Conservation (phyloP, 2,797 vertebrate genomes). For the Podarcis lilfordi region DNA sequence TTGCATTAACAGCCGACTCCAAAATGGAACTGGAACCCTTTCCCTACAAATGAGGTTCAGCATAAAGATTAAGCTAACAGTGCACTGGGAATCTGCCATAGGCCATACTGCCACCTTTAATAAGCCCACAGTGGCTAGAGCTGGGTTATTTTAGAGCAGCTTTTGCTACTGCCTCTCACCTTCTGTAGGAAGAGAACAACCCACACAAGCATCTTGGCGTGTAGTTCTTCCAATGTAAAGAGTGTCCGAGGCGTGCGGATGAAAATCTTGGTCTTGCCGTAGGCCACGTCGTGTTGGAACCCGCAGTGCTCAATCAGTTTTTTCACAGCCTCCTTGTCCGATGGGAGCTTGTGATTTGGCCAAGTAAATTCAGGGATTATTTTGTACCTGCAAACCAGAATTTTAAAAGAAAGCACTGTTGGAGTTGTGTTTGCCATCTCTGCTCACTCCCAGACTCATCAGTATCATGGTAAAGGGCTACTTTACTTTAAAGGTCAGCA, state of each 20-base stretch:
- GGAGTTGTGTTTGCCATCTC: background rate
- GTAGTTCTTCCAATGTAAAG: conserved; percentile 94
- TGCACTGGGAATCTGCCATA: background rate
- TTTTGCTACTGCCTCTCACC: conserved; percentile 74
- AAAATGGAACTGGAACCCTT: background rate
- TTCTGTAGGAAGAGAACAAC: conserved; percentile 98
- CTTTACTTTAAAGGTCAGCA: no score
- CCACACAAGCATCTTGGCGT: conserved; percentile 90
- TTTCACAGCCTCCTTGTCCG: conserved; percentile 90
- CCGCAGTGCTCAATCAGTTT: conserved; percentile 88
- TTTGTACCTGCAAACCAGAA: conserved; percentile 86
- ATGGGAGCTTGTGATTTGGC: conserved; percentile 94
- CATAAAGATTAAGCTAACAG: background rate
- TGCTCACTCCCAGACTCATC: background rate
- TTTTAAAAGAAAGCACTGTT: background rate
- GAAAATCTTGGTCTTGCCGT: conserved; percentile 96
- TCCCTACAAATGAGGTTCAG: background rate
- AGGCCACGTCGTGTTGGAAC: conserved; percentile 93
- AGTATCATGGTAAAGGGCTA: background rate
- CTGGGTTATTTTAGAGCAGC: background rate
- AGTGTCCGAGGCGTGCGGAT: conserved; percentile 94
- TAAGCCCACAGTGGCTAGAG: background rate
- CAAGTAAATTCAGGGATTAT: conserved; percentile 98
- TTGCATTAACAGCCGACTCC: background rate
- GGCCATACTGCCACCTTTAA: background rate